These are phyloP conservation scores for Aphidoletes aphidimyza DNA, from an alignment of 2,888 invertebrate species.

Conservation along the genomic window DNA sequence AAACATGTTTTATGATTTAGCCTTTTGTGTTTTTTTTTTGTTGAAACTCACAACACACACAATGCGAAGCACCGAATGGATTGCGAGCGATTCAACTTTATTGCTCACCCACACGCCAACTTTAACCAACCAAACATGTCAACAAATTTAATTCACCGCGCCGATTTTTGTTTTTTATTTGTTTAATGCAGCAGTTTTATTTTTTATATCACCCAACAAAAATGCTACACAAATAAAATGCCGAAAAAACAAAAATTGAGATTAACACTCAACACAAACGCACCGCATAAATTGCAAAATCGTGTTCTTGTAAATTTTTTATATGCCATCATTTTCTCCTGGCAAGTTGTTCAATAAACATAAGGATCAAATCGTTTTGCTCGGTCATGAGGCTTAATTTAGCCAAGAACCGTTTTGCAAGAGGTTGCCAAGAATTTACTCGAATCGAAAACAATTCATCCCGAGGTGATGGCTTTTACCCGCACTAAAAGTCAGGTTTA, in stretches of 20 bases:
- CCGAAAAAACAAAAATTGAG: background rate
- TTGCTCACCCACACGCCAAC: slow-evolving; percentile 45
- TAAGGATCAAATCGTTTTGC: slow-evolving; percentile 34
- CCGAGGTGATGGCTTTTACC: too few species aligned
- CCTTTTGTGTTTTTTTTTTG: slow-evolving; percentile 9
- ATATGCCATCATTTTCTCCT: background rate
- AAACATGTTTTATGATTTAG: slow-evolving; percentile 43
- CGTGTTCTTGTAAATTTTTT: slow-evolving; percentile 1
- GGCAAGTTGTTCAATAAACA: background rate
- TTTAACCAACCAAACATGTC: slow-evolving; percentile 29
- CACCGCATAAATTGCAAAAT: slow-evolving; percentile 36
- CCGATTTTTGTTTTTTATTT: background rate
- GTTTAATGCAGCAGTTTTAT: background rate
- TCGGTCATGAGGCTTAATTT: background rate
- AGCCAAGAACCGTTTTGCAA: background rate
- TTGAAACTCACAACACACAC: background rate
- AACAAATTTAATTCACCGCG: slow-evolving; percentile 4
- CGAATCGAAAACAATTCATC: too few species aligned
- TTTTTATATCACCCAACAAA: background rate
- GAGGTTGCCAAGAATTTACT: too few species aligned
- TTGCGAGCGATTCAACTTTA: slow-evolving; percentile 29
- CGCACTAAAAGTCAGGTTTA: too few species aligned
- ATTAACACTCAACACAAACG: background rate
- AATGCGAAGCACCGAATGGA: background rate
- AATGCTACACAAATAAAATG: background rate